These are phyloP conservation scores for Galendromus occidentalis DNA, from an alignment of 1,140 invertebrate species.

Conservation along the genomic window DNA sequence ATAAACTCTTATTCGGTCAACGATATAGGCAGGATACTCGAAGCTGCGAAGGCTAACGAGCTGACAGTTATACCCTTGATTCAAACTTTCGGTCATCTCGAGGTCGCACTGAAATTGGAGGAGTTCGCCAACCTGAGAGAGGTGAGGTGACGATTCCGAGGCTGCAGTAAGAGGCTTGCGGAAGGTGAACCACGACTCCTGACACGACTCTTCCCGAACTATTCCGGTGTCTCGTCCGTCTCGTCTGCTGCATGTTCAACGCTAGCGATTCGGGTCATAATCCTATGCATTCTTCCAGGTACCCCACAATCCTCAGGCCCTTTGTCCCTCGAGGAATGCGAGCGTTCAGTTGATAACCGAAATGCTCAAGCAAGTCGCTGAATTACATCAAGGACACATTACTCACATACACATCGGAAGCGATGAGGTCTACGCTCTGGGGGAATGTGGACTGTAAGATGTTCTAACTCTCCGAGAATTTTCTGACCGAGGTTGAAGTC, in stretches of 20 bases:
- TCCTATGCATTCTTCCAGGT: background rate
- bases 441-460: constrained; percentile 24
- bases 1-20: constrained; percentile 30
- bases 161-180: no score
- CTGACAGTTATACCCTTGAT: constrained; percentile 35
- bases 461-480: no score
- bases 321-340: constrained; percentile 32
- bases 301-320: constrained; percentile 31
- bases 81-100: constrained; percentile 39
- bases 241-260: no score
- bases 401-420: constrained; percentile 31
- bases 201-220: no score
- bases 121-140: constrained; percentile 34
- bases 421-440: constrained; percentile 32
- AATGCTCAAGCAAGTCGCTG: constrained; percentile 35
- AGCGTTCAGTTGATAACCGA: constrained; percentile 31
- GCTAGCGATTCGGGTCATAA: no score
- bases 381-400: constrained; percentile 25
- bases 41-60: constrained; percentile 29
- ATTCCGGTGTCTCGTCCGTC: no score
- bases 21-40: constrained; percentile 28
- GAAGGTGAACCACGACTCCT: no score
- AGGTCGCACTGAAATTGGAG: constrained; percentile 37
- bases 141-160: constrained; percentile 24
- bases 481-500: no score